These are phyloP conservation scores for Periparus ater DNA, from an alignment of 2,797 vertebrate genomes.

Conservation along the genomic window DNA sequence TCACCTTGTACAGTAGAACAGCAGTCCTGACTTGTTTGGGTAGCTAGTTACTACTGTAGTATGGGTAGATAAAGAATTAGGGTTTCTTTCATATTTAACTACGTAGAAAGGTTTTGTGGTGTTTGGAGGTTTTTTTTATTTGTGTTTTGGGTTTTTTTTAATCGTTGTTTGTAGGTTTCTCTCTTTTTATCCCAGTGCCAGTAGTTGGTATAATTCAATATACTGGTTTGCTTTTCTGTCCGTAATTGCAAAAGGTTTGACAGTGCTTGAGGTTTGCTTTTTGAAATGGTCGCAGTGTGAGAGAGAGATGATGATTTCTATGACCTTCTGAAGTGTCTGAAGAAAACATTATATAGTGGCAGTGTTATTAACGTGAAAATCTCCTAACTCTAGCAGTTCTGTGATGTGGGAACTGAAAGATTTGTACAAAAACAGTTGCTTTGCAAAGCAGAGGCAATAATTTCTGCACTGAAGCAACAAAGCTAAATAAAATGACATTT, in stretches of 20 bases:
- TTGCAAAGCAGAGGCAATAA: not conserved
- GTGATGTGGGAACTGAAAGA: not conserved
- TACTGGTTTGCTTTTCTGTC: not conserved
- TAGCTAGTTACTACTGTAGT: not conserved
- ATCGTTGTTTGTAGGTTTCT: not conserved
- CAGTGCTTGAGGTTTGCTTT: not conserved
- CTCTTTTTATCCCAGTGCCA: not conserved
- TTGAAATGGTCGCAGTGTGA: not conserved
- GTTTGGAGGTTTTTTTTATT: rapidly evolving
- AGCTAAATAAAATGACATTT: conserved; percentile 28
- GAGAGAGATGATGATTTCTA: not conserved
- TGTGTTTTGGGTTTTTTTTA: not conserved
- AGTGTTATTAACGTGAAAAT: conserved; percentile 45
- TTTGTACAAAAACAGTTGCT: conserved; percentile 33
- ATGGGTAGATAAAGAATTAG: not conserved
- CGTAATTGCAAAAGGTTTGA: not conserved
- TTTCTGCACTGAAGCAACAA: conserved; percentile 40
- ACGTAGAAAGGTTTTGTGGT: not conserved
- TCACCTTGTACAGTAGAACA: not conserved
- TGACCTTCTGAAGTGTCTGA: conserved; percentile 53
- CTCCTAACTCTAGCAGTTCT: conserved; percentile 7
- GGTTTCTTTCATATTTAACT: not conserved
- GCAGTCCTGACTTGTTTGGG: not conserved
- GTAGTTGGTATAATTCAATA: not conserved
- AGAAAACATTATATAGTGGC: not conserved